phyloP scores from a whole-genome alignment of 2,888 invertebrate genomes.

The Trissonchulus sp. region DNA sequence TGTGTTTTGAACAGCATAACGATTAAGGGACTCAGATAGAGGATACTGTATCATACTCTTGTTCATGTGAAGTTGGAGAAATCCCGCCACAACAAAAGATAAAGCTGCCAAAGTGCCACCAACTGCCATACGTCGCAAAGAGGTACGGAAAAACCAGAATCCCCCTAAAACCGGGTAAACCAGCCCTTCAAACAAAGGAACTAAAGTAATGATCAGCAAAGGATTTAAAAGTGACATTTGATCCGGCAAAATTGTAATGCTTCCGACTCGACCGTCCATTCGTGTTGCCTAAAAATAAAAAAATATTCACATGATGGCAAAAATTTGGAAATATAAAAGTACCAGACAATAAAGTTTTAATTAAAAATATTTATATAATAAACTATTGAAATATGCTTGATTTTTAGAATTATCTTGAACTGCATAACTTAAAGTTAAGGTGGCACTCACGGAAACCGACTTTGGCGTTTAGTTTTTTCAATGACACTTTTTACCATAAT shows the following conservation, averaged over 20 bases:
- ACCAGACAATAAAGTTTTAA: no score
- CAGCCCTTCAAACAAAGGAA: slow-evolving; percentile 56
- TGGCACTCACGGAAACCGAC: no score
- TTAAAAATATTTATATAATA: no score
- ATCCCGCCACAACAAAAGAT: slow-evolving; percentile 73
- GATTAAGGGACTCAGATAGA: no score
- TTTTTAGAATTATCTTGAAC: no score
- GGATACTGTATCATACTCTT: not conserved
- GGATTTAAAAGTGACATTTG: slow-evolving; percentile 75
- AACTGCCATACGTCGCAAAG: slow-evolving; percentile 75
- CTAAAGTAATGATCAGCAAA: slow-evolving; percentile 54
- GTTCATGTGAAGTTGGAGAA: not conserved
- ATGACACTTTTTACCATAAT: no score
- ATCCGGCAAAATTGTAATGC: slow-evolving; percentile 63
- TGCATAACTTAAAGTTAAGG: no score
- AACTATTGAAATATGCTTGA: no score
- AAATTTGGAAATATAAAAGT: no score
- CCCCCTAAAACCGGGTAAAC: slow-evolving; percentile 54
- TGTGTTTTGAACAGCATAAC: no score
- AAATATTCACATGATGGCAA: no score
- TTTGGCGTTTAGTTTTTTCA: no score
- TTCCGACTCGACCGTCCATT: slow-evolving; percentile 53
- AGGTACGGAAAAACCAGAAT: slow-evolving; percentile 59
- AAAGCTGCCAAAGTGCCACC: slow-evolving; percentile 78
- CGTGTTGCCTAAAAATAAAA: slow-evolving; percentile 52